Base-by-base conservation (phyloP, 2,888 invertebrate species). In the Catotricha subobsoleta region DNA sequence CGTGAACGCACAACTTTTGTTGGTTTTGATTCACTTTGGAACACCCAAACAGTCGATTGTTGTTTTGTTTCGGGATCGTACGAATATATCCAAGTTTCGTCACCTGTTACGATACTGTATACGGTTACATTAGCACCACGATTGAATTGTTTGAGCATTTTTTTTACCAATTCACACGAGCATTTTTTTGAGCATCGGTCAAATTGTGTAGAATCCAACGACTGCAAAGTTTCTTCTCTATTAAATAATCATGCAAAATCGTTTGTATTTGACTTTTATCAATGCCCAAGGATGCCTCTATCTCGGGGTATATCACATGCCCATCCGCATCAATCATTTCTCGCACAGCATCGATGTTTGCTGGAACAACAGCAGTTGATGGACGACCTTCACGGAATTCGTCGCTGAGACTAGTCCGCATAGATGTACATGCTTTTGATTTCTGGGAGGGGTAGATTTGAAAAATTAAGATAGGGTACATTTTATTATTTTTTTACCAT, bases 291-390 rank as follows among this genome's bases (percentile, higher is more conserved):
- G 36, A 43, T 48, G 46, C 41, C 43, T 48, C 40, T 47, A 47
- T 48, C 44, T 47, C 46, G 44, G 47, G 45, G 45, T 51, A 50
- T 16, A 47, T 48, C 41, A 46, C 42, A 50, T 46, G 45, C 39
- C 44, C 50, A 48, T 52, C 51, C 45, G 49, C 38, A 46, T 46
- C 10, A 46, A 48, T 51, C 44, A 50, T 44, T 47, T 50, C 45
- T 16, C 46, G 49, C 47, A 51, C 47, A 46, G 47, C 48, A 48
- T 53, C 45, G 39, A 50, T 48, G 44, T 43, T 52, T 50, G 50
- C 40, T 40, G 44, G 45, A 31, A 49, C 43, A 48, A 50, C 46
- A 42, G 44, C 43, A 13, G 44, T 48, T 45, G 43, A 45, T 44
- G 46, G 47, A 44, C 45, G 45, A 45, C 45, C 46, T 47, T 41